A percentile compares a stretch with the other conserved stretches of the same genome.
Conservation (phyloP, 2,797 vertebrate genomes). For the Cichlasoma orientale region DNA sequence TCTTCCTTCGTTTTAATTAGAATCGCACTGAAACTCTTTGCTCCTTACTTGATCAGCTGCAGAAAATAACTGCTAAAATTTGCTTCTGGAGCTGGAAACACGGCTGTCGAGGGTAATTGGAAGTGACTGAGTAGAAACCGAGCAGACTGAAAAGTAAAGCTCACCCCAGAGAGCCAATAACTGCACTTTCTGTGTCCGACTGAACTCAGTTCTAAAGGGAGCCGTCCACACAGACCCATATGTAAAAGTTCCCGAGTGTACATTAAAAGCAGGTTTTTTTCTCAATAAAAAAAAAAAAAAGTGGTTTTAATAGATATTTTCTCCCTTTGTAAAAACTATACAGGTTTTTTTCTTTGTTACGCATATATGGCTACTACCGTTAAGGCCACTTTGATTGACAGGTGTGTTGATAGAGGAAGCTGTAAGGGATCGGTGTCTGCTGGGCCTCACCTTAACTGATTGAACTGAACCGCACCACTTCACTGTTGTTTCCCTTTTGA, state of each 20-base stretch:
- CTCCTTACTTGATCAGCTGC: background rate
- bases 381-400: too few species aligned
- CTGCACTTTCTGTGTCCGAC: background rate
- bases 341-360: too few species aligned
- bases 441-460: background rate
- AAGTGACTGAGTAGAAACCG: background rate
- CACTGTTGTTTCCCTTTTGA: background rate
- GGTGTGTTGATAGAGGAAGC: too few species aligned
- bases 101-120: background rate
- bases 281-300: too few species aligned
- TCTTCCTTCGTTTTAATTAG: accelerated
- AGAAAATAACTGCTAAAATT: background rate
- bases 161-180: background rate
- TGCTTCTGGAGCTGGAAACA: background rate
- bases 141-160: background rate
- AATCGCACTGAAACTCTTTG: background rate
- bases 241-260: background rate
- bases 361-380: too few species aligned
- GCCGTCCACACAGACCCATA: background rate
- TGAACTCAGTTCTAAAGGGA: background rate
- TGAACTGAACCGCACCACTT: background rate
- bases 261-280: background rate
- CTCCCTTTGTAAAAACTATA: background rate
- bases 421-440: too few species aligned
- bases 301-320: background rate